phyloP scores from a whole-genome alignment of 2,797 vertebrate genomes.

The Hoplostethus atlanticus region DNA sequence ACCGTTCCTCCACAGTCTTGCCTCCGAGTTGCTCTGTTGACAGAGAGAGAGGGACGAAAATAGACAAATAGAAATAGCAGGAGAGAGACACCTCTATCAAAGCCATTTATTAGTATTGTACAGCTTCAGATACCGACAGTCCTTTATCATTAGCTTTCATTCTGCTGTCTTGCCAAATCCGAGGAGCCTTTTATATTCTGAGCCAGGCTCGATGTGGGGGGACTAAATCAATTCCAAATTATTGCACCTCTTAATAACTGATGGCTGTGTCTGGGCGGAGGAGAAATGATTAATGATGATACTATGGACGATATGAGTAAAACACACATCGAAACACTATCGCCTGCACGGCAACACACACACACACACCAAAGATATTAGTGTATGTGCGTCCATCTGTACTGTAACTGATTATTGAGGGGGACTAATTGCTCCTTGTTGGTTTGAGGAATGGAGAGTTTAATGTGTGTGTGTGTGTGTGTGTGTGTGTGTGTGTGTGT shows the following conservation, averaged over 20 bases:
- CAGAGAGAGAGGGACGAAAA: slow-evolving; percentile 42
- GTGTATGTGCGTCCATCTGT: slow-evolving; percentile 24
- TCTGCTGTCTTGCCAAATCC: slow-evolving; percentile 57
- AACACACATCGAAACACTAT: slow-evolving; percentile 75
- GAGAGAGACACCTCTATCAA: slow-evolving; percentile 41
- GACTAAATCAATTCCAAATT: slow-evolving; percentile 85
- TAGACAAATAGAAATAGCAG: slow-evolving; percentile 33
- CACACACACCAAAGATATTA: slow-evolving; percentile 19
- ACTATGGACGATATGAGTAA: slow-evolving; percentile 80
- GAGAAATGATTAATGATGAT: slow-evolving; percentile 83
- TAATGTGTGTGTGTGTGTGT: not conserved
- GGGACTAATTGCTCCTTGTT: slow-evolving; percentile 46
- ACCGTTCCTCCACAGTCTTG: slow-evolving; percentile 26
- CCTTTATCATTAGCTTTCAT: slow-evolving; percentile 68
- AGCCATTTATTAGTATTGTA: slow-evolving; percentile 55
- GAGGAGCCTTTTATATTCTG: slow-evolving; percentile 66
- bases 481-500: not conserved
- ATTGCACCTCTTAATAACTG: slow-evolving; percentile 84
- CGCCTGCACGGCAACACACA: slow-evolving; percentile 53
- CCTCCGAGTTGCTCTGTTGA: slow-evolving; percentile 32
- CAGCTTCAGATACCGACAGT: slow-evolving; percentile 57
- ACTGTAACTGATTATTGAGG: slow-evolving; percentile 50
- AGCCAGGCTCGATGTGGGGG: slow-evolving; percentile 54
- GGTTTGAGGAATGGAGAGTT: slow-evolving; percentile 29
- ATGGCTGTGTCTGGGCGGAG: slow-evolving; percentile 76